Percentiles rank a stretch among this genome's conserved stretches.
Evolutionary conservation across 92 coral and sea anemone species (phyloP).

Genomic region (Blastomussa wellsi): DNA sequence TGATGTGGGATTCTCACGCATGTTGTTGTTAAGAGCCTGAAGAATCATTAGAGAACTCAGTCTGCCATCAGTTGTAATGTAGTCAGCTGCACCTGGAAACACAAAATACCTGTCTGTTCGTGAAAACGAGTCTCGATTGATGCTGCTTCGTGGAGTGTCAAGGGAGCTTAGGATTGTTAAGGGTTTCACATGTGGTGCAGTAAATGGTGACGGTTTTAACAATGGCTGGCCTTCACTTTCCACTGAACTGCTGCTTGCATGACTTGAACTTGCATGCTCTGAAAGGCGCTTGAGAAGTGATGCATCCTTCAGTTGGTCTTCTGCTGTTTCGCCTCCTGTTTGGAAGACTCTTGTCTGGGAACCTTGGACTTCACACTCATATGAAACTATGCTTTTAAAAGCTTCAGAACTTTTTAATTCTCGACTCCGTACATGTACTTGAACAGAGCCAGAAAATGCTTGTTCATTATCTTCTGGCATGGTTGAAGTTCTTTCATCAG

Average conservation of each 20-base stretch:
- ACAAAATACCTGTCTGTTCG: slow-evolving; percentile 77
- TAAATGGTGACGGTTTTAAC: neutral
- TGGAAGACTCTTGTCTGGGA: neutral
- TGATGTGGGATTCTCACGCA: slow-evolving; percentile 80
- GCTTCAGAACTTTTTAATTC: neutral
- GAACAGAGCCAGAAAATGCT: neutral
- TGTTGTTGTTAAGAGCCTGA: slow-evolving; percentile 79
- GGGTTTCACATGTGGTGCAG: neutral
- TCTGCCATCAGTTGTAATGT: slow-evolving; percentile 88
- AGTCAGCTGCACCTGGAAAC: slow-evolving; percentile 89
- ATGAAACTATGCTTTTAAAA: slow-evolving; percentile 25
- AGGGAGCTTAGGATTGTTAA: neutral
- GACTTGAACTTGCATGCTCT: slow-evolving; percentile 27
- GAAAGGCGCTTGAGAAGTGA: slow-evolving; percentile 1
- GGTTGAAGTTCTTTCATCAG: neutral
- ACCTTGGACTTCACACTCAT: slow-evolving; percentile 14
- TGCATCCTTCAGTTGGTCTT: neutral
- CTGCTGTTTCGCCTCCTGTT: neutral
- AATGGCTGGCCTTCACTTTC: slow-evolving; percentile 40
- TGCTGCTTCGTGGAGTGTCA: slow-evolving; percentile 52
- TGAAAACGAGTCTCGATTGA: slow-evolving; percentile 56
- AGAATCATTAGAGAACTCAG: slow-evolving; percentile 81
- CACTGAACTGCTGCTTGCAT: slow-evolving; percentile 30
- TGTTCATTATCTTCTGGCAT: neutral
- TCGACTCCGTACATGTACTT: neutral